phyloP scores from a whole-genome alignment of 1,140 invertebrate genomes.

The Armadillidium nasatum region DNA sequence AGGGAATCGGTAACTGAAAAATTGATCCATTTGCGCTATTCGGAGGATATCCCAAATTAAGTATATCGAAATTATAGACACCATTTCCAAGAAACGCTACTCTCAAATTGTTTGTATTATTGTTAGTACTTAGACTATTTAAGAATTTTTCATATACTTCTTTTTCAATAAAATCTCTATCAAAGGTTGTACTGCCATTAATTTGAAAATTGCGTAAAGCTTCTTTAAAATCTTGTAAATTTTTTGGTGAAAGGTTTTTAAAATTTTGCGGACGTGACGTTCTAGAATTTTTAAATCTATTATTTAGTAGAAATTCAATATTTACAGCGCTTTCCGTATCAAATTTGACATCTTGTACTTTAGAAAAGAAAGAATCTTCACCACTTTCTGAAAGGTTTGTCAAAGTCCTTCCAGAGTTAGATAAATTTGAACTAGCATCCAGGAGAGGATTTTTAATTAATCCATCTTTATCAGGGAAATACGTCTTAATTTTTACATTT shows the following conservation, averaged over 20 bases:
- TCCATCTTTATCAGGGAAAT: background rate
- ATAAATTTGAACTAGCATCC: background rate
- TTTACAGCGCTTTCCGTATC: background rate
- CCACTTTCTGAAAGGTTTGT: background rate
- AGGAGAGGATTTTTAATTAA: background rate
- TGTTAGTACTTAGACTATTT: background rate
- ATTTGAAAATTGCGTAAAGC: no score
- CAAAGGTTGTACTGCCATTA: no score
- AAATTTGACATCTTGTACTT: background rate
- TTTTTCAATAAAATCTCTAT: no score
- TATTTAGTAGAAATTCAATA: background rate
- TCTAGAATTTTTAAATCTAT: no score
- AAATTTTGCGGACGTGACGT: no score
- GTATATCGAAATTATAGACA: background rate
- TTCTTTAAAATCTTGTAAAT: no score
- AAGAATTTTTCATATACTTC: no score
- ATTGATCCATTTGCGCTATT: background rate
- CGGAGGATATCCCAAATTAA: background rate
- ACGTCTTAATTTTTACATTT: background rate
- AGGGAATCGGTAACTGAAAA: background rate
- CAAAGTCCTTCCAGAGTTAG: background rate
- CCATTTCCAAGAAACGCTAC: background rate
- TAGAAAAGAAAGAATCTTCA: background rate
- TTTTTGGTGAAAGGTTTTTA: no score
- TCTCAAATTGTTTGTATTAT: background rate